phyloP scores from a whole-genome alignment of 2,113 vertebrate species.

The Lagenorhynchus albirostris region DNA sequence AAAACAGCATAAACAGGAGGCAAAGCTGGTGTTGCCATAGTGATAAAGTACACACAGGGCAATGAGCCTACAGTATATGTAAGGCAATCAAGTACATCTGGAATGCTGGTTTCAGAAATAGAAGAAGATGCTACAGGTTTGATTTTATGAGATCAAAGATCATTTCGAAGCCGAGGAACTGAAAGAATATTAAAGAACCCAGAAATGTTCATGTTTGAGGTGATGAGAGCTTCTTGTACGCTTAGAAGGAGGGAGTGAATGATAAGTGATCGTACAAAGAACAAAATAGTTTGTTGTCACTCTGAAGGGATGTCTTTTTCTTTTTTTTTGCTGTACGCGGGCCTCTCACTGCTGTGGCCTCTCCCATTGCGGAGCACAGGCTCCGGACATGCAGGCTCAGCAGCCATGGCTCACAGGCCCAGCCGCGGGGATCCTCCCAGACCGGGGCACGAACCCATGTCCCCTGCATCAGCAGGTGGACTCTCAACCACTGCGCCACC shows the following conservation, averaged over 20 bases:
- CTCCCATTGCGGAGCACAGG: too few species aligned
- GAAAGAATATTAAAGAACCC: background rate
- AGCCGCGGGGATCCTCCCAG: too few species aligned
- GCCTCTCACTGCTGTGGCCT: too few species aligned
- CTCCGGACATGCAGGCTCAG: too few species aligned
- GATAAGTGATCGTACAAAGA: constrained; percentile 12
- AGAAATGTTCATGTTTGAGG: background rate
- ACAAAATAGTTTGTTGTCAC: background rate
- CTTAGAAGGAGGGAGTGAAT: background rate
- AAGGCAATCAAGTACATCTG: background rate
- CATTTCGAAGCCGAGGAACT: background rate
- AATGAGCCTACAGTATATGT: background rate
- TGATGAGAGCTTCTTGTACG: constrained; percentile 39
- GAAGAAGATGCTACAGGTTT: constrained; percentile 20
- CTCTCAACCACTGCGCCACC: too few species aligned
- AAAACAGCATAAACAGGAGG: background rate
- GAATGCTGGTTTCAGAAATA: background rate
- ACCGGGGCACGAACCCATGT: too few species aligned
- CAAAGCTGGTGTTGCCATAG: constrained; percentile 38
- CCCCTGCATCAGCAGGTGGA: too few species aligned
- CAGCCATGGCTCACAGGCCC: too few species aligned
- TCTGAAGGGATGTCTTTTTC: background rate
- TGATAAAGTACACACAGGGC: background rate
- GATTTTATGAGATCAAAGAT: constrained; percentile 44
- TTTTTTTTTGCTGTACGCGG: background rate